Evolutionary conservation across 1,140 invertebrate genomes (phyloP).

Genomic region (Oreohelix idahoensis): DNA sequence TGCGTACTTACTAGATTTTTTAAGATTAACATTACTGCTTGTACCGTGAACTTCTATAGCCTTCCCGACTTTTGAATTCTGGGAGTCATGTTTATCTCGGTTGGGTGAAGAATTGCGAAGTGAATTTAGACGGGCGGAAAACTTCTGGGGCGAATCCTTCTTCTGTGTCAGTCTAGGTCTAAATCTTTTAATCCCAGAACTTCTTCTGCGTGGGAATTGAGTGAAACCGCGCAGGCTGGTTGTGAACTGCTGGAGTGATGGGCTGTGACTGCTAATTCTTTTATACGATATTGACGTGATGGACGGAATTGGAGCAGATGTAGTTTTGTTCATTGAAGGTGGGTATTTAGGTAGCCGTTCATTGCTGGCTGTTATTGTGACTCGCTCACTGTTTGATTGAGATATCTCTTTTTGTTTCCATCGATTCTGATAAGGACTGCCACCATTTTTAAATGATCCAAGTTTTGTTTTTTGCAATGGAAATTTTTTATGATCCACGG

Average conservation of each 20-base stretch:
- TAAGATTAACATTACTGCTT: background rate
- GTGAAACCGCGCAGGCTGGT: background rate
- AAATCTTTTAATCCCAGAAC: background rate
- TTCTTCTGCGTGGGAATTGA: background rate
- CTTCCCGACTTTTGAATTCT: background rate
- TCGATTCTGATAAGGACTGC: background rate
- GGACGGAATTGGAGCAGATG: background rate
- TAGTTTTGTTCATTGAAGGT: background rate
- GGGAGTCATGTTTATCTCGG: background rate
- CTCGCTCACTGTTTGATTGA: background rate
- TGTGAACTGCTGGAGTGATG: background rate
- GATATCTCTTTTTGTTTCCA: background rate
- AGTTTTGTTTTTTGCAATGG: background rate
- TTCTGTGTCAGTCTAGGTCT: background rate
- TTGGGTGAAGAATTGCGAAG: background rate
- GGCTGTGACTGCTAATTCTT: background rate
- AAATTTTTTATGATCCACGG: background rate
- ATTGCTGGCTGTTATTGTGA: no score
- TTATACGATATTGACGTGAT: background rate
- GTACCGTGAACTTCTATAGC: background rate
- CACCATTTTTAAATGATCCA: background rate
- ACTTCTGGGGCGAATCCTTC: background rate
- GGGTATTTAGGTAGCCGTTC: background rate
- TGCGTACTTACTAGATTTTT: background rate
- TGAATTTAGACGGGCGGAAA: background rate